These are phyloP conservation scores for Pygoscelis antarcticus DNA, from an alignment of 2,113 vertebrate species.

Conservation along the genomic window DNA sequence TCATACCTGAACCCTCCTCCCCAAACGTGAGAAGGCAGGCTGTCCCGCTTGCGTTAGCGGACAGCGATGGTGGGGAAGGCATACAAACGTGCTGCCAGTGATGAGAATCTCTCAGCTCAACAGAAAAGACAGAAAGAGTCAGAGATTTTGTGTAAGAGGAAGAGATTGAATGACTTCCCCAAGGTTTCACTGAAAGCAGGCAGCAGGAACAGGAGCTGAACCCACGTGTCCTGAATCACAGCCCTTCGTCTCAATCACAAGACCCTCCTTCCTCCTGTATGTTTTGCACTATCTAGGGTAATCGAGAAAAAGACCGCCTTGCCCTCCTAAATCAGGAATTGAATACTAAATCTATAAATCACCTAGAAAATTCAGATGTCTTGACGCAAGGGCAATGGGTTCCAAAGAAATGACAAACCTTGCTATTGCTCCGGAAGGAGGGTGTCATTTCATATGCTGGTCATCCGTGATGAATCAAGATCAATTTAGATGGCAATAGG, in stretches of 20 bases:
- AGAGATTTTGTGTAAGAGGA: not conserved
- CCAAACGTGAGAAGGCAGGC: not conserved
- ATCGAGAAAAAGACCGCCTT: not conserved
- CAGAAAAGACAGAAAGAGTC: not conserved
- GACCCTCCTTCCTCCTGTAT: constrained; percentile 28
- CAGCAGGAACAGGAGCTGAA: not conserved
- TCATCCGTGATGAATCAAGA: not conserved
- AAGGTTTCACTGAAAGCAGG: constrained; percentile 18
- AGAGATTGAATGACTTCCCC: constrained; percentile 6
- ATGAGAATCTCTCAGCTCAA: not conserved
- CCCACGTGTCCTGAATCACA: constrained; percentile 3
- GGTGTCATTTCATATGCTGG: not conserved
- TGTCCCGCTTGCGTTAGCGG: not conserved
- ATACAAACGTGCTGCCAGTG: fast-evolving
- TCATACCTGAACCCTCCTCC: not conserved
- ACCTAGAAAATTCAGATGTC: not conserved
- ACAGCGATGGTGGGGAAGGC: not conserved
- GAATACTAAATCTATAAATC: not conserved
- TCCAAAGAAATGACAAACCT: not conserved
- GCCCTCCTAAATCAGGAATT: not conserved
- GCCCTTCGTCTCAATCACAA: not conserved
- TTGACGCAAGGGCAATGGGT: not conserved
- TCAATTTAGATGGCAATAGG: not conserved
- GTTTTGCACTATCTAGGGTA: not conserved
- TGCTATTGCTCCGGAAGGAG: not conserved